phyloP scores from a whole-genome alignment of 1,140 invertebrate genomes.

The Drosophila burlai region DNA sequence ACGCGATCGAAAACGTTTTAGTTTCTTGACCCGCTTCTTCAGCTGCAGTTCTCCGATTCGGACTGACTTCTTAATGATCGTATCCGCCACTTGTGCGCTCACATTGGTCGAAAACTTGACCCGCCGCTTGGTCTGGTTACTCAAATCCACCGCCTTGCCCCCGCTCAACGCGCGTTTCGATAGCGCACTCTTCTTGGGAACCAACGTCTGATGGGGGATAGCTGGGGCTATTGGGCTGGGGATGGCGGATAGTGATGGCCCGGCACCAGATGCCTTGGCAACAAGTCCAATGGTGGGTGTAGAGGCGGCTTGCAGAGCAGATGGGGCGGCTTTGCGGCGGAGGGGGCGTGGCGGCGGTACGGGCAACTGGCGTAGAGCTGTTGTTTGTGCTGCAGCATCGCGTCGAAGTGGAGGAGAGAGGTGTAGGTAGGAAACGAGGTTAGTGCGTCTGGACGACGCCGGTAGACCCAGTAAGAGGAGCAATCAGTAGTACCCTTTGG shows the following conservation, averaged over 20 bases:
- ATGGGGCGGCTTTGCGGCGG: slow-evolving; percentile 7
- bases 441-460: slow-evolving; percentile 45
- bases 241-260: background rate
- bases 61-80: slow-evolving; percentile 36
- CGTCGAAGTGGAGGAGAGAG: slow-evolving; percentile 31
- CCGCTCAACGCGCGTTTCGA: slow-evolving; percentile 36
- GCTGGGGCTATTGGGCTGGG: background rate
- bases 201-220: background rate
- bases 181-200: slow-evolving; percentile 56
- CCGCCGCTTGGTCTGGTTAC: slow-evolving; percentile 32
- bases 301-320: background rate
- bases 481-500: slow-evolving; percentile 59
- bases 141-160: slow-evolving; percentile 28
- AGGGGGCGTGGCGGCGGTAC: slow-evolving; percentile 12
- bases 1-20: slow-evolving; percentile 41
- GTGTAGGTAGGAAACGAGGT: slow-evolving; percentile 56
- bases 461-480: slow-evolving; percentile 25
- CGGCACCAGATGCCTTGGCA: slow-evolving; percentile 33
- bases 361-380: slow-evolving; percentile 1
- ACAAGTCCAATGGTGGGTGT: slow-evolving; percentile 7
- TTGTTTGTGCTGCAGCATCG: slow-evolving; percentile 30
- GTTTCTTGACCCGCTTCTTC: slow-evolving; percentile 56
- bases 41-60: slow-evolving; percentile 57
- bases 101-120: slow-evolving; percentile 67
- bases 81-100: slow-evolving; percentile 38